Evolutionary conservation across 1,140 invertebrate species (phyloP), one percentile per base, ranked within the genome.

Genomic region (Ectropis grisescens): DNA sequence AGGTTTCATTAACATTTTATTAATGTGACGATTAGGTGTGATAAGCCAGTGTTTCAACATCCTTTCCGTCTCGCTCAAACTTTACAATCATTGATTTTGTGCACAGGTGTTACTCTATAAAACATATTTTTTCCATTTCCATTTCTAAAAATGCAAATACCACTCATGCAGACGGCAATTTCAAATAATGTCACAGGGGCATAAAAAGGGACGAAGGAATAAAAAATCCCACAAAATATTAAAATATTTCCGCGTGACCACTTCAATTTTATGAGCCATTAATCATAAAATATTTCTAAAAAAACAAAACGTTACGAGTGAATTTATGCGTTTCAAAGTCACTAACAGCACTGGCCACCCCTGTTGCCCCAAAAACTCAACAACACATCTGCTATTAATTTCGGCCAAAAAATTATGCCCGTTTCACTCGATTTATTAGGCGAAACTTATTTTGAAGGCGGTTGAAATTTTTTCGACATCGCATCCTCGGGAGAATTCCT

Each of bases 321-420:
- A 56, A 80, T 80, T 79, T 80, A 76, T 80, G 68, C 51, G 60
- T 69, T 66, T 71, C 47, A 55, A 49, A 55, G 54, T 61, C 52
- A 60, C 54, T 53, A 41, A 41, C 65, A 68, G 55, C 48, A 48
- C 59, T 51, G 55, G 43, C 57, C 58, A 45, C 55, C 59, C 54
- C 44, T 29, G 33, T 36, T 32, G 34, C 38, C 39, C 41, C 43
- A 34, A 32, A 49, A 39, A 76, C 62, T 75, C 61, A 62, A 69
- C 68, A 76, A 75, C 68, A 71, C 72, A 78, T 78, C 66, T 74
- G 70, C 75, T 66, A 78, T 75, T 75, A 80, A 76, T 68, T 69
- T 69, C 65, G 58, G 39, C 31, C n/a, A 59, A 71, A 76, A 74
- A 60, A 59, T 58, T 57, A 65, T 59, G 64, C 68, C 62, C 55